Conservation (phyloP, 2,888 invertebrate species). For the Timema podura region DNA sequence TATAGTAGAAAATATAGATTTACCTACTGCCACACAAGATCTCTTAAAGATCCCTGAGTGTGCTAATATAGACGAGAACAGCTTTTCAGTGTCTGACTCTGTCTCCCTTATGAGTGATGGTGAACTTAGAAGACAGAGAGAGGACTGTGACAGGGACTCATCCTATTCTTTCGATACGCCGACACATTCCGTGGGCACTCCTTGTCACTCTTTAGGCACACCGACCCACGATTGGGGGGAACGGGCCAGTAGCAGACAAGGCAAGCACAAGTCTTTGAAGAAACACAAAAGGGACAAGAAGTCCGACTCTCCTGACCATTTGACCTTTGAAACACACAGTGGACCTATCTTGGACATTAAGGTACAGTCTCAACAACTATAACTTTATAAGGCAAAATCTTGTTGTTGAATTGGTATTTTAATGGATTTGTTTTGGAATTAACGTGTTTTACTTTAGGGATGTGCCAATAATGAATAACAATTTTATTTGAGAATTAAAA, state of each 20-base stretch:
- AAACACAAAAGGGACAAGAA: constrained; percentile 19
- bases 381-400: background rate
- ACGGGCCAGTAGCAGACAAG: constrained; percentile 7
- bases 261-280: constrained; percentile 20
- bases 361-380: constrained; percentile 20
- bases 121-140: constrained; percentile 9
- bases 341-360: constrained; percentile 28
- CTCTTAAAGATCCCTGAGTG: too few relatives aligned
- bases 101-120: constrained; percentile 21
- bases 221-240: constrained; percentile 6
- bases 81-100: constrained; percentile 21
- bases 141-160: constrained; percentile 22
- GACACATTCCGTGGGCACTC: background rate
- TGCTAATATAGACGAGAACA: constrained; percentile 18
- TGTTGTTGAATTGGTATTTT: background rate
- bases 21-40: too few relatives aligned
- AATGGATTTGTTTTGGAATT: background rate
- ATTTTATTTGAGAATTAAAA: background rate
- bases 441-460: too few relatives aligned
- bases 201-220: background rate
- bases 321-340: constrained; percentile 23
- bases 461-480: background rate
- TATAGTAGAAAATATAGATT: too few relatives aligned
- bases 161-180: constrained; percentile 13
- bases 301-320: constrained; percentile 19